These are phyloP conservation scores for Leptoclinus maculatus DNA, from an alignment of 2,797 vertebrate genomes.

Conservation along the genomic window DNA sequence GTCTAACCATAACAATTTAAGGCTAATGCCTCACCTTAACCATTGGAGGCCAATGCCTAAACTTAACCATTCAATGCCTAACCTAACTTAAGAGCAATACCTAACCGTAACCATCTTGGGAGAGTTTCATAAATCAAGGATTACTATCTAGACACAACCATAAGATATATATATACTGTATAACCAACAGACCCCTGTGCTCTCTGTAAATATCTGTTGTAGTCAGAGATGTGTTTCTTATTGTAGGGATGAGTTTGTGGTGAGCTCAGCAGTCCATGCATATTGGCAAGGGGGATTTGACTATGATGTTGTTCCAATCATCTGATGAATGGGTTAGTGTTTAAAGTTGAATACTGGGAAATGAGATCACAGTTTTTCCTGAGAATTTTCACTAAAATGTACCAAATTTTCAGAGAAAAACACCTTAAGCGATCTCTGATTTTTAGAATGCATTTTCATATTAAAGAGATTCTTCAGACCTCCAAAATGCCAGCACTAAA, in stretches of 20 bases:
- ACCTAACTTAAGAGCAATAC: background rate
- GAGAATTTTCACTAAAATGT: background rate
- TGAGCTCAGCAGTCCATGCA: background rate
- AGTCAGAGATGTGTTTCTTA: background rate
- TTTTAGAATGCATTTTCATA: background rate
- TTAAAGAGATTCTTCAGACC: background rate
- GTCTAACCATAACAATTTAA: no score
- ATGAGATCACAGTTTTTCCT: background rate
- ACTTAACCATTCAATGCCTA: no score
- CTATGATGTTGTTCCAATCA: background rate
- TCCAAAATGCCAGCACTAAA: background rate
- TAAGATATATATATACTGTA: background rate
- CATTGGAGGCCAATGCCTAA: no score
- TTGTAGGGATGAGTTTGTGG: background rate
- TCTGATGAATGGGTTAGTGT: background rate
- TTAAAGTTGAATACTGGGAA: conserved; percentile 4
- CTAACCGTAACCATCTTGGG: background rate
- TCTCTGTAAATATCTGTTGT: background rate
- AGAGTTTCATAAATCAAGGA: background rate
- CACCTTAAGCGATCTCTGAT: background rate
- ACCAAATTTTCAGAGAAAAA: background rate
- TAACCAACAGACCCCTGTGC: background rate
- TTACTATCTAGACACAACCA: background rate
- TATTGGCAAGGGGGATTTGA: background rate
- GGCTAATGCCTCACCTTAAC: no score